These are phyloP conservation scores for Acanthosepion pharaonis DNA, from an alignment of 2,888 invertebrate genomes.

Conservation along the genomic window DNA sequence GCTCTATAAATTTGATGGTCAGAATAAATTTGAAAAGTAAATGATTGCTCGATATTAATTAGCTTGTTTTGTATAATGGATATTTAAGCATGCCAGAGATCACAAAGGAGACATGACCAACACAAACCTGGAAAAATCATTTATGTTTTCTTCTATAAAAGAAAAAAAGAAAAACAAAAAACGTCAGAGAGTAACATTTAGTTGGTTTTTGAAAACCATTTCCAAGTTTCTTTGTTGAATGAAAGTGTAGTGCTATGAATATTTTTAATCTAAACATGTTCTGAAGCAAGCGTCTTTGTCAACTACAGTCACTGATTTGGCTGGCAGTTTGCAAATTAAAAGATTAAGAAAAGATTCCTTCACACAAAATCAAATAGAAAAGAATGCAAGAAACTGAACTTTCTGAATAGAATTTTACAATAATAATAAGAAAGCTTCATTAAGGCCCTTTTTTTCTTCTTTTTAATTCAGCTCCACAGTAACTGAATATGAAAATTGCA, in stretches of 20 bases:
- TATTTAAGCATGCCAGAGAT: neutral
- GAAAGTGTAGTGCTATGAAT: neutral
- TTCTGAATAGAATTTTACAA: neutral
- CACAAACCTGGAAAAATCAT: neutral
- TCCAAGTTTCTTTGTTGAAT: neutral
- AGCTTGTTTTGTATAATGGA: neutral
- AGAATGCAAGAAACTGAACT: neutral
- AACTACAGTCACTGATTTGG: neutral
- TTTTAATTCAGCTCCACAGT: too few relatives aligned
- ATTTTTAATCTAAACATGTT: neutral
- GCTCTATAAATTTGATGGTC: neutral
- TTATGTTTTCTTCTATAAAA: neutral
- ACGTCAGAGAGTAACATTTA: neutral
- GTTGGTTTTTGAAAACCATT: neutral
- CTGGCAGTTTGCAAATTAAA: neutral
- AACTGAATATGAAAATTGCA: too few relatives aligned
- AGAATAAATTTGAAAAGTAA: neutral
- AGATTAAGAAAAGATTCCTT: neutral
- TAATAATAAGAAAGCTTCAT: neutral
- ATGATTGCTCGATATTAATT: neutral
- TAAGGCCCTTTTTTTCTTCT: too few relatives aligned
- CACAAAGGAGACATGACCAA: neutral
- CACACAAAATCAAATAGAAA: neutral
- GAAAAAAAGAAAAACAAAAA: neutral
- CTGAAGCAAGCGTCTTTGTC: neutral